phyloP scores from a whole-genome alignment of 2,113 vertebrate species.

The Excalfactoria chinensis region DNA sequence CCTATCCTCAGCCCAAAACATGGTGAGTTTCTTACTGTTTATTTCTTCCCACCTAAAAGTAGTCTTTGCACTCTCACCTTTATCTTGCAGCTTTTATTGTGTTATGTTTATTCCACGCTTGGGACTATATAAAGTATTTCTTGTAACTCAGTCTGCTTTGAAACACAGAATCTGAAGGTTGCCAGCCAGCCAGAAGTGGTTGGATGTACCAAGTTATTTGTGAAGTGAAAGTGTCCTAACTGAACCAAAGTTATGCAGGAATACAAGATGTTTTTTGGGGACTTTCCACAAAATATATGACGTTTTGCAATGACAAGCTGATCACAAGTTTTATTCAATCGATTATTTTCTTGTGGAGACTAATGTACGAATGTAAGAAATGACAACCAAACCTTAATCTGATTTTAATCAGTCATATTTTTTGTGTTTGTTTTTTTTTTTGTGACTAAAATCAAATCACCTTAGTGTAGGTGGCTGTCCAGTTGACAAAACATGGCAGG shows the following conservation, averaged over 20 bases:
- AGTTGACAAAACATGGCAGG: background rate
- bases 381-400: background rate
- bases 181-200: background rate
- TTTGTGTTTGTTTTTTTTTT: background rate
- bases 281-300: background rate
- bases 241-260: background rate
- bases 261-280: background rate
- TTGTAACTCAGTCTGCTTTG: background rate
- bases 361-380: background rate
- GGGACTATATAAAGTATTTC: background rate
- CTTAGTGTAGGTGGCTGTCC: background rate
- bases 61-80: background rate
- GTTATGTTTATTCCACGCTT: background rate
- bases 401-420: background rate
- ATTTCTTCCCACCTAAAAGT: background rate
- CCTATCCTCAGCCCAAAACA: conserved; percentile 98
- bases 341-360: background rate
- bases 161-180: background rate
- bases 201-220: background rate
- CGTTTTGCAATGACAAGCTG: background rate
- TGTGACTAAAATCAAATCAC: background rate
- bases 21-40: conserved; percentile 79
- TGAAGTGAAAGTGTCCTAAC: background rate
- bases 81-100: background rate
- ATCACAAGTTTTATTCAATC: background rate